These are phyloP conservation scores for Caprella mutica DNA, from an alignment of 2,888 invertebrate genomes.

Conservation along the genomic window DNA sequence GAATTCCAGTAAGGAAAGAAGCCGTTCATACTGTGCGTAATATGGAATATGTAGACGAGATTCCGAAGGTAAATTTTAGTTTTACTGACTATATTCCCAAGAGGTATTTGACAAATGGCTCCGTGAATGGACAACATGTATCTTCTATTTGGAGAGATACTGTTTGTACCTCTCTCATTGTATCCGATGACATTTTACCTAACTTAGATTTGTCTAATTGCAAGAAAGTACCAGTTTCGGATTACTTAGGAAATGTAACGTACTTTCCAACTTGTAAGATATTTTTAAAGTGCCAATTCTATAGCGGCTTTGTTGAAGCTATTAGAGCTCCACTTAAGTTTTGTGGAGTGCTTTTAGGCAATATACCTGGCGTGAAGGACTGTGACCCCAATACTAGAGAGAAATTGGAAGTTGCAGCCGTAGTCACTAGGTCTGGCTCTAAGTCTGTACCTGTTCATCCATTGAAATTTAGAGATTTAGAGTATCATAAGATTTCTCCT, in stretches of 20 bases:
- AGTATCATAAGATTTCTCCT: not conserved
- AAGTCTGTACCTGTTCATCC: not conserved
- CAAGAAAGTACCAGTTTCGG: not conserved
- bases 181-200: not conserved
- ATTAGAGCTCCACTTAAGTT: not conserved
- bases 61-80: no score
- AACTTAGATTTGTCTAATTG: not conserved
- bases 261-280: no score
- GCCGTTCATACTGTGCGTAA: no score
- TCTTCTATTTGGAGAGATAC: not conserved
- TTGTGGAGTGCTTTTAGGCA: not conserved
- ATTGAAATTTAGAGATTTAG: not conserved
- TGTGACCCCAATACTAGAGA: no score
- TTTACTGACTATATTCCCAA: not conserved
- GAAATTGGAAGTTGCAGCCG: no score
- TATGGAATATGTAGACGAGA: no score
- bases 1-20: no score
- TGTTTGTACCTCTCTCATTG: not conserved
- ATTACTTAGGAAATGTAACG: not conserved
- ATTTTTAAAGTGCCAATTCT: not conserved
- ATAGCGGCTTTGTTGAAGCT: not conserved
- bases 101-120: not conserved
- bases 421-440: no score
- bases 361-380: not conserved
- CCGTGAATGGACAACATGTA: not conserved